Conservation (phyloP, 1,140 invertebrate genomes). For the Conus betulinus region DNA sequence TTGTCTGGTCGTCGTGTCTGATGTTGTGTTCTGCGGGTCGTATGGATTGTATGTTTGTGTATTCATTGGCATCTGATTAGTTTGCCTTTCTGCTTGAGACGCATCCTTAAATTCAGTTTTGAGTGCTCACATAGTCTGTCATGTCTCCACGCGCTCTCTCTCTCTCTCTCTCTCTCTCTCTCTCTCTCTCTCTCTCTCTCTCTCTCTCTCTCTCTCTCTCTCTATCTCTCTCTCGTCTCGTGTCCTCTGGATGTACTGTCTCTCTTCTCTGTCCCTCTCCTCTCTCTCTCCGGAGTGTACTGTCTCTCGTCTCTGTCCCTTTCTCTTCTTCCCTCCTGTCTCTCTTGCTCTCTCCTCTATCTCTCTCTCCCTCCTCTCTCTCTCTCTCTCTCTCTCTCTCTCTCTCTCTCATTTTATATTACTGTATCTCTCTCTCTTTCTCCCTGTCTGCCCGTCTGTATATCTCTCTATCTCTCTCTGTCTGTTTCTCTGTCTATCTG, state of each 20-base stretch:
- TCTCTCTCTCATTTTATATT: slow-evolving; percentile 5
- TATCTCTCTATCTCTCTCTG: slow-evolving; percentile 17
- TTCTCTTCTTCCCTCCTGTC: no score
- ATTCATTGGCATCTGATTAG: no score
- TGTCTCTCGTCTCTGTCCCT: not conserved
- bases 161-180: slow-evolving; percentile 27
- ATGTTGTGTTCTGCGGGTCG: no score
- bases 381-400: slow-evolving; percentile 17
- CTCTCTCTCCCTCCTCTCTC: slow-evolving; percentile 13
- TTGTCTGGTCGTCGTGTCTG: no score
- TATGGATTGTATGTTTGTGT: no score
- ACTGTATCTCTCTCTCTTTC: slow-evolving; percentile 7
- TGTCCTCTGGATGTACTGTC: not conserved
- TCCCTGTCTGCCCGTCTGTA: not conserved
- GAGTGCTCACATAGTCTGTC: no score
- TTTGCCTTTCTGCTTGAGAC: no score
- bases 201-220: slow-evolving; percentile 17
- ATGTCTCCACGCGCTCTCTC: not conserved
- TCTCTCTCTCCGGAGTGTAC: not conserved
- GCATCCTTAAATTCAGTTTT: no score
- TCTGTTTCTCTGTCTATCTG: slow-evolving; percentile 18
- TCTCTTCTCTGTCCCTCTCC: slow-evolving; percentile 6
- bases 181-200: slow-evolving; percentile 27
- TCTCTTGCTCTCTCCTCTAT: slow-evolving; percentile 15
- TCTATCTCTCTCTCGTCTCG: slow-evolving; percentile 17